These are phyloP conservation scores for Beris morrisii DNA, from an alignment of 2,888 invertebrate genomes.

Conservation along the genomic window DNA sequence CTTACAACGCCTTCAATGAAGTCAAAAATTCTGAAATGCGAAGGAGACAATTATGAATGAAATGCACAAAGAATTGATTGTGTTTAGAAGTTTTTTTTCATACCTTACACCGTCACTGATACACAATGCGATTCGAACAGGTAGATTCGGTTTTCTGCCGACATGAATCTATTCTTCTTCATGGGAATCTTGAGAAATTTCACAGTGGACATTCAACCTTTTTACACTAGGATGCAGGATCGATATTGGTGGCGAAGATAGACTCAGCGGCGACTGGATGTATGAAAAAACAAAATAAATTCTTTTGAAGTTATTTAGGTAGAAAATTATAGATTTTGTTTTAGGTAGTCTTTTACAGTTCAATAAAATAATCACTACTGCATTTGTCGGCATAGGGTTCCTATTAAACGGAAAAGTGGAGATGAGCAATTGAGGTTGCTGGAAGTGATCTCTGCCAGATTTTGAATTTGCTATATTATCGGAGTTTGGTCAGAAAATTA, in stretches of 20 bases:
- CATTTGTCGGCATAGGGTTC: too few species aligned
- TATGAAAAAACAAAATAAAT: too few species aligned
- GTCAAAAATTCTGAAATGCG: constrained; percentile 18
- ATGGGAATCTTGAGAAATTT: constrained; percentile 14
- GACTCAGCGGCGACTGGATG: constrained; percentile 15
- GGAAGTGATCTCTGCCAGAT: too few species aligned
- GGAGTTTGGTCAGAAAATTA: too few species aligned
- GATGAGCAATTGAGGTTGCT: too few species aligned
- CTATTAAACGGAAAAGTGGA: too few species aligned
- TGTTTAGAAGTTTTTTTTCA: not conserved
- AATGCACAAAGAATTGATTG: constrained; percentile 14
- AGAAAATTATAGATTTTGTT: too few species aligned
- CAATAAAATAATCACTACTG: too few species aligned
- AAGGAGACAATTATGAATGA: constrained; percentile 28
- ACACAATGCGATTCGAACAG: constrained; percentile 27
- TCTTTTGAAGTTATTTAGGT: too few species aligned
- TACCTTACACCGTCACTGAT: constrained; percentile 12
- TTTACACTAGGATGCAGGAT: not conserved
- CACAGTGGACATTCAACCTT: not conserved
- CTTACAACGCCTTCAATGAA: constrained; percentile 20
- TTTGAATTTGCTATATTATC: too few species aligned
- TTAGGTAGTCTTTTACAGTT: too few species aligned
- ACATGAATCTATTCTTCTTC: constrained; percentile 14
- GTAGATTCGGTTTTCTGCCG: constrained; percentile 29
- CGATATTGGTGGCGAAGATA: not conserved